phyloP scores from a whole-genome alignment of 2,113 vertebrate species.

The Eurypyga helias region DNA sequence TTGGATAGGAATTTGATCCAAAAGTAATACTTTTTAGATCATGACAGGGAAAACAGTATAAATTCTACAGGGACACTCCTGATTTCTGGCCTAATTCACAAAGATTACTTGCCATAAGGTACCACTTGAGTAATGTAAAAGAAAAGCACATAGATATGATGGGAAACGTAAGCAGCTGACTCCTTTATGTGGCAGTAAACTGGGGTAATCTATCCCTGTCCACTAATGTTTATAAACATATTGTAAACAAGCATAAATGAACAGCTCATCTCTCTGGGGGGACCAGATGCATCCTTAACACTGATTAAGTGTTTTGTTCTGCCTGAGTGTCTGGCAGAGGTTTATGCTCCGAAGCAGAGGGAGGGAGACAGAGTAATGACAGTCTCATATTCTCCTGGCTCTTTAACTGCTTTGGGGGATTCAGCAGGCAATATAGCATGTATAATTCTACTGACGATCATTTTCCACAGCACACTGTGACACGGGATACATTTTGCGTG shows the following conservation, averaged over 20 bases:
- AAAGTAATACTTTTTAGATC: not conserved
- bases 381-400: conserved; percentile 62
- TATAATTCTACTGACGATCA: conserved; percentile 22
- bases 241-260: conserved; percentile 78
- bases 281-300: conserved; percentile 77
- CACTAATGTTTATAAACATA: conserved; percentile 78
- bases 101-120: conserved; percentile 44
- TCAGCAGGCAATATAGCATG: conserved; percentile 4
- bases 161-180: conserved; percentile 40
- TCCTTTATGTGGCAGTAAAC: conserved; percentile 32
- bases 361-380: conserved; percentile 61
- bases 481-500: not conserved
- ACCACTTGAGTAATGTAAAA: conserved; percentile 45
- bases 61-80: not conserved
- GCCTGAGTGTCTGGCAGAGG: conserved; percentile 74
- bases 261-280: conserved; percentile 72
- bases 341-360: conserved; percentile 58
- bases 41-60: not conserved
- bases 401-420: conserved; percentile 57
- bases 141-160: conserved; percentile 15
- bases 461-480: not conserved
- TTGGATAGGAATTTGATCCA: not conserved
- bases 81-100: conserved; percentile 32
- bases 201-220: conserved; percentile 64
- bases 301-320: conserved; percentile 81